Conservation (phyloP, 1,140 invertebrate genomes). For the Lucilia sericata region DNA sequence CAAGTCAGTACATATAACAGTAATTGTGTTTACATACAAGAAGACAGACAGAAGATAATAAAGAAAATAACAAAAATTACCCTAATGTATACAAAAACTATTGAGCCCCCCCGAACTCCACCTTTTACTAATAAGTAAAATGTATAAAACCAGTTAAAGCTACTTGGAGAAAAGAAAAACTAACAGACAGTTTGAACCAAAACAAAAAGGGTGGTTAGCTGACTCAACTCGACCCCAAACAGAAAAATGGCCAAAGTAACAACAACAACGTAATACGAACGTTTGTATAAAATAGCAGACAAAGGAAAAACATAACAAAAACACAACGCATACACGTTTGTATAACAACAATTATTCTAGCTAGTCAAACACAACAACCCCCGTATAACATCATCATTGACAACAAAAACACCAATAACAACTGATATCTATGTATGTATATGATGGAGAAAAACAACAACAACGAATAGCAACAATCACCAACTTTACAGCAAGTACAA, state of each 20-base stretch:
- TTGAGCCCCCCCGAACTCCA: background rate
- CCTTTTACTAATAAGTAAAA: background rate
- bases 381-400: conserved; percentile 9
- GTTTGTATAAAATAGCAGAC: background rate
- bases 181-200: background rate
- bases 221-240: background rate
- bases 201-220: background rate
- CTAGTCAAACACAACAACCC: background rate
- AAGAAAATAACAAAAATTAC: background rate
- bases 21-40: background rate
- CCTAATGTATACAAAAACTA: background rate
- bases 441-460: background rate
- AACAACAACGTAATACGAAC: background rate
- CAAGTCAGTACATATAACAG: background rate
- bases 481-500: conserved; percentile 12
- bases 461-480: conserved; percentile 11
- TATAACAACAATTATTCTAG: background rate
- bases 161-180: background rate
- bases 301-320: conserved; percentile 9
- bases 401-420: background rate
- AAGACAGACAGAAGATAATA: background rate
- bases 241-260: conserved; percentile 18
- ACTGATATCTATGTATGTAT: background rate
- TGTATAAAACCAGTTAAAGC: background rate
- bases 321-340: background rate